Conservation (phyloP, 2,888 invertebrate genomes). For the Nomada lathburiana region DNA sequence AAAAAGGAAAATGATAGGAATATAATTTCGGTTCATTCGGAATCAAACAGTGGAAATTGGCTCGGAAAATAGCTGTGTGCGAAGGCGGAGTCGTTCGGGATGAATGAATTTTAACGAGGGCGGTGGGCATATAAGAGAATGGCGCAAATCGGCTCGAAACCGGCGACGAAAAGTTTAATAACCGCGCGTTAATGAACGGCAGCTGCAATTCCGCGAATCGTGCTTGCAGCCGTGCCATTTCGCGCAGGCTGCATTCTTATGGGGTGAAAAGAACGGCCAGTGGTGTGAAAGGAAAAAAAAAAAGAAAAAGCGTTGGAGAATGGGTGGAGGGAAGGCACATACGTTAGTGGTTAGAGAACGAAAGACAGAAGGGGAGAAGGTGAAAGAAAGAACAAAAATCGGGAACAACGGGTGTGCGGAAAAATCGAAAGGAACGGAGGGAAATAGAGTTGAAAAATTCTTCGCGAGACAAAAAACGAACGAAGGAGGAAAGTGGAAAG, state of each 20-base stretch:
- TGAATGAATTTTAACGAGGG: constrained; percentile 62
- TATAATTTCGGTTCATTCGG: background rate
- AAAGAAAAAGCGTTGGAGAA: background rate
- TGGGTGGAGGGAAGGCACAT: background rate
- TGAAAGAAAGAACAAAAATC: background rate
- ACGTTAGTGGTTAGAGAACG: background rate
- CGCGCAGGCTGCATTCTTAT: constrained; percentile 53
- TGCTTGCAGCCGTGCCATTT: constrained; percentile 42
- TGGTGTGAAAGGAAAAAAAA: constrained; percentile 12
- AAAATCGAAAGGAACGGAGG: constrained; percentile 23
- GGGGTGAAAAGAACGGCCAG: constrained; percentile 54
- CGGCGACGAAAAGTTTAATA: constrained; percentile 66
- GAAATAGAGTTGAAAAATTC: background rate
- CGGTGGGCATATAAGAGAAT: constrained; percentile 47
- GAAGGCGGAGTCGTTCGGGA: background rate
- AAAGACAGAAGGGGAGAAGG: background rate
- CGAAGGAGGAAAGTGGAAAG: background rate
- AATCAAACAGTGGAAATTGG: constrained; percentile 1
- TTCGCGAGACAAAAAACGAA: background rate
- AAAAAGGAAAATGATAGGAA: background rate
- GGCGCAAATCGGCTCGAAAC: constrained; percentile 59
- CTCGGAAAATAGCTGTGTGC: constrained; percentile 20
- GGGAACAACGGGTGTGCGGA: constrained; percentile 13
- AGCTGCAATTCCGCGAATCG: constrained; percentile 67
- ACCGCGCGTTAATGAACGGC: constrained; percentile 67